Conservation (phyloP, 2,113 vertebrate genomes). For the Zeus faber region DNA sequence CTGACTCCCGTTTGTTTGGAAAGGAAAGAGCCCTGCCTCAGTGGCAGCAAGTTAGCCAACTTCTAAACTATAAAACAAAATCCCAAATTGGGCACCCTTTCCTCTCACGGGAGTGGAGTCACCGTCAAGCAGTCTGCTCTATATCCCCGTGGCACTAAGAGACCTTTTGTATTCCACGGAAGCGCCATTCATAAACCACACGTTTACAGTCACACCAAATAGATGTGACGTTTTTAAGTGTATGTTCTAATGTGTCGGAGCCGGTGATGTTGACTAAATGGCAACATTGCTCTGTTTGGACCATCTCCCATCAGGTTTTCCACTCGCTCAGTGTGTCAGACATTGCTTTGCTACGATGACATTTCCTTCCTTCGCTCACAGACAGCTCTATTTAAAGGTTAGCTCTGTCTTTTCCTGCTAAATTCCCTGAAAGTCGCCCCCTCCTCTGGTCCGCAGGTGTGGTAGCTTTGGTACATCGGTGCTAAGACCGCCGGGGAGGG, state of each 20-base stretch:
- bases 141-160: conserved; percentile 3
- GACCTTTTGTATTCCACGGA: not conserved
- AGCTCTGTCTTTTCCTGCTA: not conserved
- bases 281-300: not conserved
- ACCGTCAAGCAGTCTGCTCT: conserved; percentile 17
- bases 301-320: not conserved
- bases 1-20: conserved; percentile 9
- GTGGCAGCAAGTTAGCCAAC: conserved; percentile 1
- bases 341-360: not conserved
- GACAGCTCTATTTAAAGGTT: not conserved
- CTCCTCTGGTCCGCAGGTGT: conserved; percentile 5
- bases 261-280: not conserved
- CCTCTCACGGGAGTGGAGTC: conserved; percentile 10
- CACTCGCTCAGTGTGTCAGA: not conserved
- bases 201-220: not conserved
- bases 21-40: not conserved
- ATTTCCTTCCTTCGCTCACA: not conserved
- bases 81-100: not conserved
- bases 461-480: conserved; percentile 10
- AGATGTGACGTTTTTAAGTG: not conserved
- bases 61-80: not conserved
- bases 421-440: not conserved
- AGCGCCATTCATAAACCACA: not conserved
- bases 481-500: not conserved
- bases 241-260: not conserved